Evolutionary conservation across 2,797 vertebrate genomes (phyloP), one percentile per base, ranked within the genome.

Genomic region (Enteromius radiatus): DNA sequence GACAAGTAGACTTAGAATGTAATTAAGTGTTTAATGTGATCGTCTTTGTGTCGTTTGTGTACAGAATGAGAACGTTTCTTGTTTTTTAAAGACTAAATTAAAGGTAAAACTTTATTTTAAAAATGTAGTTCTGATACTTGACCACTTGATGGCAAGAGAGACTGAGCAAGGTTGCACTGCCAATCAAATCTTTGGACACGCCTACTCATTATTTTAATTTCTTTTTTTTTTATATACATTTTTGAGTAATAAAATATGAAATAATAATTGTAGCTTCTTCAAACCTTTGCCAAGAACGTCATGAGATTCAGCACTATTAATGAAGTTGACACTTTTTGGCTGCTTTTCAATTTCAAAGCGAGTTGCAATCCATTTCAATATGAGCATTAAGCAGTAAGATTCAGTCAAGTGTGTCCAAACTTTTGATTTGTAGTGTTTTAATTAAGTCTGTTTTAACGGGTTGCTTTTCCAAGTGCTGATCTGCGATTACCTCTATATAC

Each of bases 131-230:
- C 65, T 81, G 23, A 31, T 67, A 47, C n/a, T 61, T 78, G 73
- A 84, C 90, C 92, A 88, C 90, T 71, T 59, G 91, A 87, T 88
- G 92, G 89, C 90, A 84, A 79, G 76, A 88, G 81, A 77, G 38
- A 75, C 64, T 77, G 64, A 41, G 56, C 69, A 61, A 23, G 56
- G 23, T 19, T 38, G 41, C 70, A 68, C 21, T 14, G 33, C 45
- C 26, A 47, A 54, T 56, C 36, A 52, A 52, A 61, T 5, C 1
- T 14, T 78, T 68, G 64, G 43, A 54, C 31, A 26, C 31, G 10
- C 61, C 41, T 78, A 23, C 17, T 77, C 0, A 4, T 75, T 17
- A 3, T 54, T 33, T 33, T 12, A 3, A 3, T n/a, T 43, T 14
- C 43, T 45, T 45, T 47, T 21, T 7, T 33, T 6, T 33, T 12